Base-by-base conservation (phyloP, 2,113 vertebrate species). In the Malurus alboscapulatus region DNA sequence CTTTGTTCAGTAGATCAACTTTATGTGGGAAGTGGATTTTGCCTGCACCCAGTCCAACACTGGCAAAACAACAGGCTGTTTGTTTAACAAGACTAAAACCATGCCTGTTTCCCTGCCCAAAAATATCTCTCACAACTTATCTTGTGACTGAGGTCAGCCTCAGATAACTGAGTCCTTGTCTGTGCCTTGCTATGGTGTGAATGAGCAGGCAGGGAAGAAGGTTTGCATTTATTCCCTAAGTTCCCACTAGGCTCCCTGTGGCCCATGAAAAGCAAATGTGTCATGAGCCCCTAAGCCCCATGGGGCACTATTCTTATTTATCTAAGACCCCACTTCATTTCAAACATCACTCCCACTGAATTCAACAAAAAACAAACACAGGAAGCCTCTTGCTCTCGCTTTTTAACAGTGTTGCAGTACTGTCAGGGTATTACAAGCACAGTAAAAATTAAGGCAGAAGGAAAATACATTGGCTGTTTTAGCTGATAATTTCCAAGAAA, bases 91-190 rank as follows among this genome's bases (percentile, higher is more conserved):
- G 44, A 50, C 48, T 84, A 65, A 80, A 95, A 11, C 26, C 21
- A 18, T 67, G 38, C 40, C 53, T 80, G 51, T 86, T 90, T 53
- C 6, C 7, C 32, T 90, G 24, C 65, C 42, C 34, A 34, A 55
- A 95, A 95, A 81, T 67, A 67, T 71, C 34, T 93, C 65, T 71
- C 26, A 54, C 68, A 88, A 73, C 76, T 83, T 86, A 78, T 78
- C 80, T 74, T 95, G 72, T 88, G 86, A 69, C 57, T 75, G 72
- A 94, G 68, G 44, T 81, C 90, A 90, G 55, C 30, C 27, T 86
- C 57, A 84, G 58, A 67, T 63, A 87, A 59, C 63, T 36, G 51
- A 78, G 51, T 32, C 51, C 65, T 78, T 87, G 63, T 74, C 30
- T 84, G 36, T 72, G 61, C 17, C 38, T 57, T 0, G 0, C 19